These are phyloP conservation scores for Anaspis maculata DNA, from an alignment of 2,888 invertebrate species.

Conservation along the genomic window DNA sequence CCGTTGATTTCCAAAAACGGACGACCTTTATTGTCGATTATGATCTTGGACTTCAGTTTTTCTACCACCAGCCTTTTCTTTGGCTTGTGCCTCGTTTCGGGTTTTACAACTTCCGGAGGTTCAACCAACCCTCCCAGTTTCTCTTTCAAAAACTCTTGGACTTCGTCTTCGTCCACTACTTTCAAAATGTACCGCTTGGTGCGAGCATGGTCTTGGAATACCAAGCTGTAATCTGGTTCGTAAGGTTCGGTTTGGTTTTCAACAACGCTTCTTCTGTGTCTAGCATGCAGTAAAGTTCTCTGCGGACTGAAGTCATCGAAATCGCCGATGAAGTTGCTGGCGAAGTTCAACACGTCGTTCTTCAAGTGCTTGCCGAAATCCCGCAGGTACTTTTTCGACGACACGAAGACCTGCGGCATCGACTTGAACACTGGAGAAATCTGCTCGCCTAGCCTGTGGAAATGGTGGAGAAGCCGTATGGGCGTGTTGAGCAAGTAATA, in stretches of 20 bases:
- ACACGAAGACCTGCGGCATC: conserved; percentile 30
- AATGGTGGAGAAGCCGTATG: conserved; percentile 27
- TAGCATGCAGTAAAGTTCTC: no score
- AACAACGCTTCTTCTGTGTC: conserved; percentile 3
- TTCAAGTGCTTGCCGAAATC: conserved; percentile 33
- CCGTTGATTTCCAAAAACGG: conserved; percentile 33
- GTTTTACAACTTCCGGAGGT: conserved; percentile 5
- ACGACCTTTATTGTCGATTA: conserved; percentile 31
- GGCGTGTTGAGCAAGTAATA: conserved; percentile 33
- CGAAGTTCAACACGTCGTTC: conserved; percentile 28
- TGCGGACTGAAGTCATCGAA: conserved; percentile 21
- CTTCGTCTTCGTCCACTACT: conserved; percentile 32
- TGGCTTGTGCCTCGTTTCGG: background rate
- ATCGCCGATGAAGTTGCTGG: conserved; percentile 31
- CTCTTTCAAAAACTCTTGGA: conserved; percentile 26
- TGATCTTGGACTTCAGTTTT: conserved; percentile 29
- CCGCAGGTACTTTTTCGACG: conserved; percentile 30
- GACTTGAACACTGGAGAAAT: conserved; percentile 29
- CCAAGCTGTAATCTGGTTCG: conserved; percentile 17
- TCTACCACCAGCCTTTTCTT: conserved; percentile 22
- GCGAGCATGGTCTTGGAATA: conserved; percentile 2
- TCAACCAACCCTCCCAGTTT: conserved; percentile 24
- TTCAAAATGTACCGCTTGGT: conserved; percentile 30
- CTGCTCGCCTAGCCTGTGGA: conserved; percentile 28
- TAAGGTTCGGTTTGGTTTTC: conserved; percentile 6